Conservation (phyloP, 2,888 invertebrate genomes). For the Hirudinaria manillensis region DNA sequence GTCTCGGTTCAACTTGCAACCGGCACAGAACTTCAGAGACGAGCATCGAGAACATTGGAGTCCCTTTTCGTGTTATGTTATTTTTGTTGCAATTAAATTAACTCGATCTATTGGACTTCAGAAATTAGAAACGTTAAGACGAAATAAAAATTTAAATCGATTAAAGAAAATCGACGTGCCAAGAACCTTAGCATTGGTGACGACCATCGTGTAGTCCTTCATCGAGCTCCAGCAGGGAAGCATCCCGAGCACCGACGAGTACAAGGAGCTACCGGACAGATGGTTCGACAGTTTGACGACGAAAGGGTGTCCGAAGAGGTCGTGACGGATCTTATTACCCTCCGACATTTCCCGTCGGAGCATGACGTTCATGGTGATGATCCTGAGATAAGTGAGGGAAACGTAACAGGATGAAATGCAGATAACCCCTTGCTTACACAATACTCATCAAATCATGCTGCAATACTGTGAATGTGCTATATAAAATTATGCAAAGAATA, state of each 20-base stretch:
- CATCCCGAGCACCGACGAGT: constrained; percentile 56
- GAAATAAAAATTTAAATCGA: not conserved
- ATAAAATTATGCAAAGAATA: too few relatives aligned
- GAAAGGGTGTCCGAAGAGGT: constrained; percentile 59
- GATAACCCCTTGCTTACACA: too few relatives aligned
- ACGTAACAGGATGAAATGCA: too few relatives aligned
- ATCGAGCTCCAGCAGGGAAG: constrained; percentile 53
- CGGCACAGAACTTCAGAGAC: constrained; percentile 60
- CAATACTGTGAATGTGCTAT: too few relatives aligned
- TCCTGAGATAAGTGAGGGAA: too few relatives aligned
- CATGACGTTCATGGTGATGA: constrained; percentile 49
- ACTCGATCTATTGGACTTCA: too few relatives aligned
- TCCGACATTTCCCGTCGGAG: constrained; percentile 58
- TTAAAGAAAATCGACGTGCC: not conserved
- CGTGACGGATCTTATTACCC: constrained; percentile 40
- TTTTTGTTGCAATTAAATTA: not conserved
- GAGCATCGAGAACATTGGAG: constrained; percentile 62
- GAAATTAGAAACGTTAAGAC: too few relatives aligned
- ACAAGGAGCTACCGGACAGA: constrained; percentile 57
- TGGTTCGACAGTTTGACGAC: constrained; percentile 60
- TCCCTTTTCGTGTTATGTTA: constrained; percentile 54
- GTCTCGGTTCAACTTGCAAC: constrained; percentile 52
- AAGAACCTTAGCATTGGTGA: constrained; percentile 60
- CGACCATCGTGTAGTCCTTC: constrained; percentile 57
- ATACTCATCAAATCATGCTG: too few relatives aligned